Evolutionary conservation across 2,888 invertebrate genomes (phyloP).

Genomic region (Amphipyra berbera): DNA sequence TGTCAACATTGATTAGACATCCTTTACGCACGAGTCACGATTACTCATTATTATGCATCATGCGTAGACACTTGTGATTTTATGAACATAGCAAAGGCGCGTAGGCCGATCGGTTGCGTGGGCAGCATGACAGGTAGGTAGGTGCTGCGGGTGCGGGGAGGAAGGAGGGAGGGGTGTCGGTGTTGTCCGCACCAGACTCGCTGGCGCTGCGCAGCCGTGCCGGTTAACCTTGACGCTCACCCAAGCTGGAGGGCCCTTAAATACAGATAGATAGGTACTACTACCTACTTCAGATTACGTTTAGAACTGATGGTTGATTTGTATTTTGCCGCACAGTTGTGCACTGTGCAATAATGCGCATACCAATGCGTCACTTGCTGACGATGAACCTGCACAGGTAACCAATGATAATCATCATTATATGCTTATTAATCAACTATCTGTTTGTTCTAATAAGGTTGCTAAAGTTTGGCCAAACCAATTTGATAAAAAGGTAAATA

Average conservation of each 20-base stretch:
- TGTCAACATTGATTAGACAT: slow-evolving; percentile 56
- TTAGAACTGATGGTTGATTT: slow-evolving; percentile 23
- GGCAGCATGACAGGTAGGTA: slow-evolving; percentile 71
- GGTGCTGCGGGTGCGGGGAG: slow-evolving; percentile 39
- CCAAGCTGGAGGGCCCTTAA: slow-evolving; percentile 65
- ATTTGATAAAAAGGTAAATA: too few relatives aligned
- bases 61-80: slow-evolving; percentile 67
- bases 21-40: slow-evolving; percentile 63
- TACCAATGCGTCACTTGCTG: slow-evolving; percentile 15
- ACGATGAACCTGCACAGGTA: slow-evolving; percentile 2
- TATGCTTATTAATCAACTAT: too few relatives aligned
- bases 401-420: slow-evolving; percentile 7
- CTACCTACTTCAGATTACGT: slow-evolving; percentile 19
- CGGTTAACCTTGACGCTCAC: slow-evolving; percentile 83
- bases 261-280: slow-evolving; percentile 29
- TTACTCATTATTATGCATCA: slow-evolving; percentile 73
- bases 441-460: too few relatives aligned
- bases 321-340: slow-evolving; percentile 7
- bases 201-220: slow-evolving; percentile 76
- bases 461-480: too few relatives aligned
- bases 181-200: slow-evolving; percentile 74
- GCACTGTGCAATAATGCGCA: slow-evolving; percentile 4
- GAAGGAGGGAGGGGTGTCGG: slow-evolving; percentile 24
- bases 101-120: slow-evolving; percentile 78
- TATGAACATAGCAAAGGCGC: slow-evolving; percentile 72